Evolutionary conservation across 2,797 vertebrate genomes (phyloP).

Genomic region (Periophthalmus magnuspinnatus): DNA sequence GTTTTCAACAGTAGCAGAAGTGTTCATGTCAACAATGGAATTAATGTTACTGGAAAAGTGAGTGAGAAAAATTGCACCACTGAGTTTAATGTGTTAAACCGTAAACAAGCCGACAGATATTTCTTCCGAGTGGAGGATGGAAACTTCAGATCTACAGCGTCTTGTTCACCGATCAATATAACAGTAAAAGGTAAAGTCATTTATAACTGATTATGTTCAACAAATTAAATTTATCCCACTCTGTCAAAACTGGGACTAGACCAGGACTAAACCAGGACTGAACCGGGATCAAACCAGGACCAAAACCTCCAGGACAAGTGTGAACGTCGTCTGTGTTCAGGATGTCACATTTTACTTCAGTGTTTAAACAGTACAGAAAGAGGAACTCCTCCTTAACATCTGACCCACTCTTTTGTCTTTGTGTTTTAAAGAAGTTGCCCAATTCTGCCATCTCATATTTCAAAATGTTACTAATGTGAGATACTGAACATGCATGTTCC

Average conservation of each 20-base stretch:
- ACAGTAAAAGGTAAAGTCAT: conserved; percentile 35
- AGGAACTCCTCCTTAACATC: not conserved
- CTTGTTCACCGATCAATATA: conserved; percentile 20
- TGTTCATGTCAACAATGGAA: not conserved
- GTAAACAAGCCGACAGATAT: conserved; percentile 6
- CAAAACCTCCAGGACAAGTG: too few relatives aligned
- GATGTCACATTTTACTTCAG: not conserved
- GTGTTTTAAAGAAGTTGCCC: too few relatives aligned
- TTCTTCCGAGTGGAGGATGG: conserved; percentile 51
- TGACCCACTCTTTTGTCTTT: too few relatives aligned
- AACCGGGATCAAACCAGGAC: too few relatives aligned
- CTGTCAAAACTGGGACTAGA: too few relatives aligned
- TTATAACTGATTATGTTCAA: not conserved
- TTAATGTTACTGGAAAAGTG: conserved; percentile 45
- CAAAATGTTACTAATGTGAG: too few relatives aligned
- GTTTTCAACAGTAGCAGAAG: conserved; percentile 28
- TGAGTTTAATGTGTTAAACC: conserved; percentile 37
- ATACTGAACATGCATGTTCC: too few relatives aligned
- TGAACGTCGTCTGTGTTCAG: too few relatives aligned
- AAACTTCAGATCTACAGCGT: fast-evolving
- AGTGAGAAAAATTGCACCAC: conserved; percentile 55
- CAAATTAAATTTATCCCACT: too few relatives aligned
- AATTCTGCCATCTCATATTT: too few relatives aligned
- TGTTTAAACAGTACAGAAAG: not conserved
- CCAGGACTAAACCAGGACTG: not conserved